These are phyloP conservation scores for Ormia ochracea DNA, from an alignment of 2,888 invertebrate genomes.

Conservation along the genomic window DNA sequence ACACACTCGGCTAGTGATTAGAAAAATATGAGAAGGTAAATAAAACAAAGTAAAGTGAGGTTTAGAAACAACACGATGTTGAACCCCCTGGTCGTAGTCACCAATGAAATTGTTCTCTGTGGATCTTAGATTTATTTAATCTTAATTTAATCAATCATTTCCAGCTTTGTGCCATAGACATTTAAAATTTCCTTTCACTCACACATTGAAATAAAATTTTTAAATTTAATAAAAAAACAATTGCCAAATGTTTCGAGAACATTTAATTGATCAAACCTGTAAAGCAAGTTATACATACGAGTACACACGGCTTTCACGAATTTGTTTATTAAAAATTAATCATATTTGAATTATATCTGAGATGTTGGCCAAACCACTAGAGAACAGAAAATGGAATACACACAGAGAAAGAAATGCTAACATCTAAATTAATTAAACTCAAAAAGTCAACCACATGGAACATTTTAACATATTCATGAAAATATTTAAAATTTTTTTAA, in stretches of 20 bases:
- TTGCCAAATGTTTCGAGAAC: conserved; percentile 2
- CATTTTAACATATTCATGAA: conserved; percentile 58
- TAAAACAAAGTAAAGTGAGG: too few species aligned
- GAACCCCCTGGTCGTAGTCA: too few species aligned
- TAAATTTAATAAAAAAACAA: not conserved
- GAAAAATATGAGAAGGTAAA: too few species aligned
- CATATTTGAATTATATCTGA: conserved; percentile 2
- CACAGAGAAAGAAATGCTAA: not conserved
- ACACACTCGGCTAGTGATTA: too few species aligned
- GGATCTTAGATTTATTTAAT: too few species aligned
- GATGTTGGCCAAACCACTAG: conserved; percentile 32
- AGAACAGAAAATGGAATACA: conserved; percentile 25
- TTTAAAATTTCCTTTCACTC: not conserved
- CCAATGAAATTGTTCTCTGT: too few species aligned
- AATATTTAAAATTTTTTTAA: conserved; percentile 7
- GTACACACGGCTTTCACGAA: not conserved
- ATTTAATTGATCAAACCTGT: conserved; percentile 53
- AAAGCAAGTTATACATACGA: conserved; percentile 9
- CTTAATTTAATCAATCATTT: too few species aligned
- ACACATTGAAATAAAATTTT: not conserved
- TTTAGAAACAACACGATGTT: too few species aligned
- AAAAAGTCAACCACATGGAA: conserved; percentile 38
- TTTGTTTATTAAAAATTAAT: conserved; percentile 2
- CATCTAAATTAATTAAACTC: conserved; percentile 17
- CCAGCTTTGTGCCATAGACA: too few species aligned